Evolutionary conservation across 2,113 vertebrate species (phyloP), one percentile per base, ranked within the genome.

Genomic region (Hiodon tergisus): DNA sequence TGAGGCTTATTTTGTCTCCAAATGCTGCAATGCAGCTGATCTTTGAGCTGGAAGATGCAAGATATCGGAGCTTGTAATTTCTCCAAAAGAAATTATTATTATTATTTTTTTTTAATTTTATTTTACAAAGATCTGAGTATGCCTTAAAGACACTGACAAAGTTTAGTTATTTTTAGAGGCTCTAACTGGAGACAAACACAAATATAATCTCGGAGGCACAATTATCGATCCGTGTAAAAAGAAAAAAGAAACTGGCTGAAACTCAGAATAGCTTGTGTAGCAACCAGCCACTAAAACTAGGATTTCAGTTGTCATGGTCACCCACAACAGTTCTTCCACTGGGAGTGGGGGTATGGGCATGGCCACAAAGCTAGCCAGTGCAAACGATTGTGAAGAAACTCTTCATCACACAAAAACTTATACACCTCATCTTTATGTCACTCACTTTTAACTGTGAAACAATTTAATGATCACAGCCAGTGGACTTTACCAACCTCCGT

Each of bases 291-390:
- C n/a, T 82, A 53, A 74, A 78, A 53, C n/a, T 60, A 81, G 80
- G 74, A 60, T 74, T 70, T 79, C 77, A 81, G 89, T 89, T 87
- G 91, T 89, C 84, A 89, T 89, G 87, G 91, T 92, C 88, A 88
- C 90, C 90, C 92, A 93, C 92, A 93, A 92, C 90, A 93, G 92
- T 88, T 93, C 90, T 93, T 93, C 92, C 92, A 92, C 91, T 93
- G 92, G 92, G 91, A 93, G 92, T 91, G 92, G 86, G 75, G 60
- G 70, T 74, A 77, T 85, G 74, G 48, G 82, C 70, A 77, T 81
- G 86, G 89, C 69, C 87, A 88, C 92, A 93, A 93, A 93, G 91
- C 91, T 93, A 92, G 91, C 91, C 91, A 93, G 90, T 91, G 91
- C 92, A 93, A 93, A 92, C 91, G 91, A 92, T 87, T 92, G 91